Base-by-base conservation (phyloP, 2,888 invertebrate species). In the Ashinkailepas kermadecensis region DNA sequence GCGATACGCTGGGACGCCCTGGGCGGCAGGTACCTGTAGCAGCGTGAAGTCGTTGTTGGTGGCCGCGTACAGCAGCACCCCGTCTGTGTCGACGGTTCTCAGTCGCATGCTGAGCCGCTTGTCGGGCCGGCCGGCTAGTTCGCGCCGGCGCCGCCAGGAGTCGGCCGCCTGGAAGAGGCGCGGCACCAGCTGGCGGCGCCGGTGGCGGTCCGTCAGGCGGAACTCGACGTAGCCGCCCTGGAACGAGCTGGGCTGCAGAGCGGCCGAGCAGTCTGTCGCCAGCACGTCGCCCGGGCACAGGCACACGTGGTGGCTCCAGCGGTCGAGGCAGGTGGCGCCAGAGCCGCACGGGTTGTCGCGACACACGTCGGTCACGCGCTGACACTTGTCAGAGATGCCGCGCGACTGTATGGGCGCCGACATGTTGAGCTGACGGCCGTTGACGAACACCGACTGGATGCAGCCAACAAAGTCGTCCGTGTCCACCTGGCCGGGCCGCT, bases 391-490 rank as follows among this genome's bases (percentile, higher is more conserved):
- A 82, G 92, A 91, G 7, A 96, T 91, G 1, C 92, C 93, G 10
- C 91, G 90, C 8, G 93, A 91, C 81, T 91, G 89, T 4, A 94
- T 85, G 0, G 96, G 95, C 85, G 90, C 92, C 83, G 94, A 94
- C 81, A 96, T 89, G 86, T 96, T 96, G 56, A 96, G 87, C 0
- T 92, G 89, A 54, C 95, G 91, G 8, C 96, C 96, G 86, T 97
- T 96, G 81, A 97, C 91, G 0, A 93, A 91, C 3, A 97, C 93
- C 85, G 95, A 95, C 86, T 96, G 95, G 84, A 97, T 92, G 86
- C 98, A 98, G 10, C 98, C 98, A 23, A 97, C 93, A 83, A 98
- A 92, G 87, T 97, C 97, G 86, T 97, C 96, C 0, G 96, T 93
- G 86, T 93, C 93, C 67, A 97, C 92, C 88, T 97, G 96, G 0